Conservation (phyloP, 2,888 invertebrate genomes). For the Cordilura impudica region DNA sequence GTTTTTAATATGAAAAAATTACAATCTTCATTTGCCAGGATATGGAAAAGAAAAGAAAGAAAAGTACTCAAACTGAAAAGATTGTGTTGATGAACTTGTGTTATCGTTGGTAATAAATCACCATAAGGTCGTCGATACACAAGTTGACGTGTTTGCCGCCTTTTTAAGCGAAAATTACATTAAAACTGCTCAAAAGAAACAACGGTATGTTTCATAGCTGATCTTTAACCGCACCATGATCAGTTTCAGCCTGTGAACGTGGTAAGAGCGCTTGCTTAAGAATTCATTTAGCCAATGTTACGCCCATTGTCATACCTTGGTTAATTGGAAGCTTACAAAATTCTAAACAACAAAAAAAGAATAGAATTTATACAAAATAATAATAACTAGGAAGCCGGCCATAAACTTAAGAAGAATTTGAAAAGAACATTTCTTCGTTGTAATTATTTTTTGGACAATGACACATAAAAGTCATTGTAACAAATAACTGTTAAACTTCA, state of each 20-base stretch:
- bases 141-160: conserved; percentile 40
- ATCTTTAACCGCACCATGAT: conserved; percentile 29
- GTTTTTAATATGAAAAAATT: conserved; percentile 25
- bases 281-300: conserved; percentile 50
- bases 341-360: conserved; percentile 21
- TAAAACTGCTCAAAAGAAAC: neutral
- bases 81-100: conserved; percentile 58
- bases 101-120: conserved; percentile 63
- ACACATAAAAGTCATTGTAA: neutral
- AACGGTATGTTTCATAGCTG: conserved; percentile 28
- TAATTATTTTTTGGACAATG: neutral
- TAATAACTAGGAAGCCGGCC: neutral
- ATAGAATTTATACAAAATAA: neutral
- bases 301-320: conserved; percentile 55
- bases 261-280: conserved; percentile 16
- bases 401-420: no score
- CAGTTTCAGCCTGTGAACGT: neutral
- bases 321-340: conserved; percentile 40
- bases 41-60: conserved; percentile 21
- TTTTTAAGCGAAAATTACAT: conserved; percentile 23
- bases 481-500: neutral
- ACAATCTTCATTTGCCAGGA: conserved; percentile 28
- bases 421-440: neutral
- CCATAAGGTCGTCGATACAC: conserved; percentile 50
- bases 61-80: conserved; percentile 21